Conservation (phyloP, 2,113 vertebrate species). For the Camelus bactrianus region DNA sequence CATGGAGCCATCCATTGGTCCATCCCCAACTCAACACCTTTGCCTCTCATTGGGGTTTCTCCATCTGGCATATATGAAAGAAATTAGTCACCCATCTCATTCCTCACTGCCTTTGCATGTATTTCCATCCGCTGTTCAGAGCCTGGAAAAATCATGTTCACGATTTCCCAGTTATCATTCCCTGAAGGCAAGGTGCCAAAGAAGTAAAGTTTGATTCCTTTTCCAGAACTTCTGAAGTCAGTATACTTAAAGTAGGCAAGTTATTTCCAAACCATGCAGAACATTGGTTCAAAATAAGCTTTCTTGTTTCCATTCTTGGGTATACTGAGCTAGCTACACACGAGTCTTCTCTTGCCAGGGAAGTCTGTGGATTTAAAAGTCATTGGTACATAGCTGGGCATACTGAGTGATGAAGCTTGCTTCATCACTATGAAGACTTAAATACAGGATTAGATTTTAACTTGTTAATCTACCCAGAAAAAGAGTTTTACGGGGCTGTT, state of each 20-base stretch:
- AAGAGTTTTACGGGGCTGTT: neutral
- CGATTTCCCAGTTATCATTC: conserved; percentile 36
- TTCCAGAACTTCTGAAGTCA: conserved; percentile 56
- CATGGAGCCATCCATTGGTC: neutral
- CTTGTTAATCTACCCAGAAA: conserved; percentile 1
- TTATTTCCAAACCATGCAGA: neutral
- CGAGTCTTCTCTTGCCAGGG: neutral
- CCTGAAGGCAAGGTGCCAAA: conserved; percentile 62
- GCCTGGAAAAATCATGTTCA: conserved; percentile 49
- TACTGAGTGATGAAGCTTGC: neutral
- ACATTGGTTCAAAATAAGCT: conserved; percentile 6
- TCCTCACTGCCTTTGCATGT: conserved; percentile 7
- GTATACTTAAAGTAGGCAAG: conserved; percentile 18
- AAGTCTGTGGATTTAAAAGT: neutral
- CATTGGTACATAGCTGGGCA: neutral
- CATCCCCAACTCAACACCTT: neutral
- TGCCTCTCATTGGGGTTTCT: conserved; percentile 32
- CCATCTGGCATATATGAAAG: conserved; percentile 44
- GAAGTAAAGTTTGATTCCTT: conserved; percentile 42
- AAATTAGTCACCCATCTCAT: conserved; percentile 26
- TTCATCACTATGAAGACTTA: neutral
- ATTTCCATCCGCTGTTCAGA: conserved; percentile 11
- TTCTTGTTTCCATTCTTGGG: neutral
- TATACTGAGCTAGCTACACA: neutral
- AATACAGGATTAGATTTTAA: conserved; percentile 5